These are phyloP conservation scores for Chlorospingus flavigularis DNA, from an alignment of 2,797 vertebrate species.

Conservation along the genomic window DNA sequence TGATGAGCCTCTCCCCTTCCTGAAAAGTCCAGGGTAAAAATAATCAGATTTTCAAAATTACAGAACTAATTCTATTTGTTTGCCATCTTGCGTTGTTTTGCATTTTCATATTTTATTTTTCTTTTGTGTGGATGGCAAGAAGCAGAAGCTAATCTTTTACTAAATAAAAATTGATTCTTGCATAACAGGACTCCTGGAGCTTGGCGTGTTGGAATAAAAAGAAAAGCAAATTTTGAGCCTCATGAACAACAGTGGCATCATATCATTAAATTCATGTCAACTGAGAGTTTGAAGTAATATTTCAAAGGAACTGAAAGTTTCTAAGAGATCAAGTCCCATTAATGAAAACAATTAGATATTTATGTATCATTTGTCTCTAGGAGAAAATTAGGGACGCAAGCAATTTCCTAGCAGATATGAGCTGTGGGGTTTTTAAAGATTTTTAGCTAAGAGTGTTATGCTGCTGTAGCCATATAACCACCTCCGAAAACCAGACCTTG, in stretches of 20 bases:
- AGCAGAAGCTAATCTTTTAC: neutral
- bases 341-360: neutral
- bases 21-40: neutral
- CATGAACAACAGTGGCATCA: neutral
- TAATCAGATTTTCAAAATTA: neutral
- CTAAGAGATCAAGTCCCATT: neutral
- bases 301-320: neutral
- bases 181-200: neutral
- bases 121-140: neutral
- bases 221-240: neutral
- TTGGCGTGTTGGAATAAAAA: neutral
- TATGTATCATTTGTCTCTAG: neutral
- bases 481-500: neutral
- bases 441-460: neutral
- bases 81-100: neutral
- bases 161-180: conserved; percentile 13
- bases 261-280: neutral
- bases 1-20: neutral
- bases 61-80: neutral
- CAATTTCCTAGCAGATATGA: neutral
- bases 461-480: neutral
- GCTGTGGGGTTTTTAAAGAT: neutral
- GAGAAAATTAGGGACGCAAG: neutral
- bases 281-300: neutral
- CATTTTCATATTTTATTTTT: neutral